Evolutionary conservation across 2,113 vertebrate genomes (phyloP).

Genomic region (Enhydra lutris): DNA sequence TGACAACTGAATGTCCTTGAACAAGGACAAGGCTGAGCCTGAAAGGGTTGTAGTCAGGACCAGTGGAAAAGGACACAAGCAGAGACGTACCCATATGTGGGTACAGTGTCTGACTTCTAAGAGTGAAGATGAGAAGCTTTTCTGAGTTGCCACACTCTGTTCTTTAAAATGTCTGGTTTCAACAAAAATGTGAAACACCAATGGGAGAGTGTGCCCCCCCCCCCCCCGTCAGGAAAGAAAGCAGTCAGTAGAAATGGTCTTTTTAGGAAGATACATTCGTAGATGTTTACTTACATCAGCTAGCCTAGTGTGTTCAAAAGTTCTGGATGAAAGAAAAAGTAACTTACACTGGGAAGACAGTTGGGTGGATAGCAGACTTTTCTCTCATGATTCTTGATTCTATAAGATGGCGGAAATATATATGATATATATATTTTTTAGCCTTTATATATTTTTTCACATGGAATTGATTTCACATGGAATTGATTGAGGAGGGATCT

Average conservation of each 20-base stretch:
- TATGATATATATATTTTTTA: background rate
- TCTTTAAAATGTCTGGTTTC: background rate
- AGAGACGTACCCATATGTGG: accelerated
- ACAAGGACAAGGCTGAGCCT: background rate
- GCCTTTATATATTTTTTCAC: background rate
- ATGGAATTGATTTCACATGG: background rate
- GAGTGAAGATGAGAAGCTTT: background rate
- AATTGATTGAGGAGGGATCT: background rate
- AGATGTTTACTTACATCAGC: background rate
- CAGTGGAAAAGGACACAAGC: no score
- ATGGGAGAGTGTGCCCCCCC: background rate
- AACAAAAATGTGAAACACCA: background rate
- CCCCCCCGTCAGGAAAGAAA: background rate
- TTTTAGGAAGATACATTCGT: background rate
- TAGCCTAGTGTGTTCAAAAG: background rate
- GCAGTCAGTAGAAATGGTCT: background rate
- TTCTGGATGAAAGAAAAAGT: background rate
- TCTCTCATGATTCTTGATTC: background rate
- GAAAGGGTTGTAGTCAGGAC: background rate
- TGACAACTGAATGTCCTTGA: background rate
- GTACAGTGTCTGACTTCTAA: background rate
- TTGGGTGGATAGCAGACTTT: background rate
- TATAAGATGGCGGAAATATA: background rate
- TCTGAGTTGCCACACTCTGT: background rate
- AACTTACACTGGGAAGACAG: background rate